Conservation (phyloP, 2,113 vertebrate genomes). For the Psettodes erumei region DNA sequence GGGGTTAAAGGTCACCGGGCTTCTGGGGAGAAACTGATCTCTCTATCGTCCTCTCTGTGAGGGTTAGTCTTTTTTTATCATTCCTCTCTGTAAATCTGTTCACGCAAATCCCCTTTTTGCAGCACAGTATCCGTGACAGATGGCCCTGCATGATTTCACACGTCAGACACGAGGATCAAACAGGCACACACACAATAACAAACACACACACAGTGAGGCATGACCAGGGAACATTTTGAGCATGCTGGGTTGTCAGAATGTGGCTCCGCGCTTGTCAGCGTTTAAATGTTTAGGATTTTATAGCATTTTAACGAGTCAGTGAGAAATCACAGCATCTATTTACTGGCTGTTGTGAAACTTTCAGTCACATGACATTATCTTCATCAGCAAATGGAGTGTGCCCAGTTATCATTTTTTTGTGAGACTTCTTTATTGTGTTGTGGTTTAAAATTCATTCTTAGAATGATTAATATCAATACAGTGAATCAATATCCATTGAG, state of each 20-base stretch:
- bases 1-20: constrained; percentile 25
- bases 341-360: background rate
- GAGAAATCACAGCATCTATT: background rate
- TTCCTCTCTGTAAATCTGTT: constrained; percentile 45
- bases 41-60: constrained; percentile 12
- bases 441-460: too few species aligned
- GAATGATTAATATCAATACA: too few species aligned
- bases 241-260: background rate
- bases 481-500: too few species aligned
- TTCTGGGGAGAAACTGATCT: background rate
- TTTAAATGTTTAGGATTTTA: background rate
- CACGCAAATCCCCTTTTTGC: constrained; percentile 39
- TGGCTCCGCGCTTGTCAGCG: background rate
- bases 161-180: constrained; percentile 27
- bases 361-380: background rate
- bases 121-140: constrained; percentile 61
- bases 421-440: too few species aligned
- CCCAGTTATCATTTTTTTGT: too few species aligned
- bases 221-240: constrained; percentile 22
- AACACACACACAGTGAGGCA: constrained; percentile 2
- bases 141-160: constrained; percentile 69
- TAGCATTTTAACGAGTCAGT: background rate
- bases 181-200: background rate
- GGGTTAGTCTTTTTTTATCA: constrained; percentile 44
- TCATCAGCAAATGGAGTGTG: background rate